These are phyloP conservation scores for Huso huso DNA, from an alignment of 2,797 vertebrate genomes.

Conservation along the genomic window DNA sequence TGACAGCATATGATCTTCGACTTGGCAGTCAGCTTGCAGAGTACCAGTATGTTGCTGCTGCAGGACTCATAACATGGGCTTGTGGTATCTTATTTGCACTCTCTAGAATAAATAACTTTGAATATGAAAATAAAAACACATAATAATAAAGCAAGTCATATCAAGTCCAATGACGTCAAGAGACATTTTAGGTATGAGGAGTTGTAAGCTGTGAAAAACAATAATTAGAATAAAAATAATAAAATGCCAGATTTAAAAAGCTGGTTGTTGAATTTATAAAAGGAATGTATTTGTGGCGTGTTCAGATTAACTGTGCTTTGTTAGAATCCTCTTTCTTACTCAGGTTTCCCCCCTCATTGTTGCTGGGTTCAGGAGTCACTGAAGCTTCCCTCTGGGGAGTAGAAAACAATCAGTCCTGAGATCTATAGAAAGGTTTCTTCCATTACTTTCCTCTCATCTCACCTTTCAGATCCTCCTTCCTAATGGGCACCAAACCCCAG, in stretches of 20 bases:
- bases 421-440: background rate
- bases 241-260: background rate
- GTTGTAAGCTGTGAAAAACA: background rate
- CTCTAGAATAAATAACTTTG: too few species aligned
- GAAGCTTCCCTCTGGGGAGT: background rate
- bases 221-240: background rate
- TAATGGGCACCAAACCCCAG: conserved; percentile 6
- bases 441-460: background rate
- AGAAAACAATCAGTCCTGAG: conserved; percentile 2
- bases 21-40: too few species aligned
- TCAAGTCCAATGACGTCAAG: too few species aligned
- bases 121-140: too few species aligned
- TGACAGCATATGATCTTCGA: too few species aligned
- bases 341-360: background rate
- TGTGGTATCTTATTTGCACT: too few species aligned
- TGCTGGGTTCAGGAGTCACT: background rate
- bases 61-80: too few species aligned
- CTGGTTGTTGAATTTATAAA: background rate
- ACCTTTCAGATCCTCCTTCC: background rate
- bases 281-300: background rate
- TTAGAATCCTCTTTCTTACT: background rate
- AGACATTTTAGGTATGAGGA: background rate
- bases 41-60: too few species aligned
- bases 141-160: too few species aligned
- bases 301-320: background rate